Evolutionary conservation across 2,797 vertebrate genomes (phyloP).

Genomic region (Podargus strigoides): DNA sequence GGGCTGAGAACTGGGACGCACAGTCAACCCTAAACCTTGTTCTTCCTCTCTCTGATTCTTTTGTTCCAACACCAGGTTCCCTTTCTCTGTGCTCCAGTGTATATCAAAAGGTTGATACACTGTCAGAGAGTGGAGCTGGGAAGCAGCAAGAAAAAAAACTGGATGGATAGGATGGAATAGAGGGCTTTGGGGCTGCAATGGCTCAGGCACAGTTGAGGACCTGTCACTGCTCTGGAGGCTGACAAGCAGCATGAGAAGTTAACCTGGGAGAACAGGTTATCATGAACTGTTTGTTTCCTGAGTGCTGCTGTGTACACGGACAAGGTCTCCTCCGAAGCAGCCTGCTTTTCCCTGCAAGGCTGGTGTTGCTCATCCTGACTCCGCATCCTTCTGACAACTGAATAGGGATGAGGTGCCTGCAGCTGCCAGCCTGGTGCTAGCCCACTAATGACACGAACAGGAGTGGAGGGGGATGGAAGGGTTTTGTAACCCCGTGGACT

Average conservation of each 20-base stretch:
- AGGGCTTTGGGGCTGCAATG: neutral
- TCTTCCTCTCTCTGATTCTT: accelerated
- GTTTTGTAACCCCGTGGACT: neutral
- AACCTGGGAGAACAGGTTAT: neutral
- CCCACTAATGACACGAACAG: neutral
- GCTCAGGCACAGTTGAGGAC: neutral
- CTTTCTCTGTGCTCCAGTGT: neutral
- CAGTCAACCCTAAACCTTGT: neutral
- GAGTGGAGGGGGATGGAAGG: neutral
- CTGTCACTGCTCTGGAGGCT: neutral
- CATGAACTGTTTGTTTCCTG: neutral
- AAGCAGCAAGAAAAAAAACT: neutral
- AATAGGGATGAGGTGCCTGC: neutral
- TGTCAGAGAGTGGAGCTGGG: neutral
- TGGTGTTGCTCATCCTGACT: neutral
- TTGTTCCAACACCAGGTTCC: neutral
- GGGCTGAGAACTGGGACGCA: accelerated
- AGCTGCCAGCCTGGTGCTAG: neutral
- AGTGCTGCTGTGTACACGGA: neutral
- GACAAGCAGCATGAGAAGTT: neutral
- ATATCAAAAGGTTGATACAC: accelerated
- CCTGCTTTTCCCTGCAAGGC: neutral
- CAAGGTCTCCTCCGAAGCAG: neutral
- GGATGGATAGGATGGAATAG: neutral
- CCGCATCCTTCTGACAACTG: neutral